Evolutionary conservation across 2,888 invertebrate genomes (phyloP), one percentile per base, ranked within the genome.

Genomic region (Neelides folsomi): DNA sequence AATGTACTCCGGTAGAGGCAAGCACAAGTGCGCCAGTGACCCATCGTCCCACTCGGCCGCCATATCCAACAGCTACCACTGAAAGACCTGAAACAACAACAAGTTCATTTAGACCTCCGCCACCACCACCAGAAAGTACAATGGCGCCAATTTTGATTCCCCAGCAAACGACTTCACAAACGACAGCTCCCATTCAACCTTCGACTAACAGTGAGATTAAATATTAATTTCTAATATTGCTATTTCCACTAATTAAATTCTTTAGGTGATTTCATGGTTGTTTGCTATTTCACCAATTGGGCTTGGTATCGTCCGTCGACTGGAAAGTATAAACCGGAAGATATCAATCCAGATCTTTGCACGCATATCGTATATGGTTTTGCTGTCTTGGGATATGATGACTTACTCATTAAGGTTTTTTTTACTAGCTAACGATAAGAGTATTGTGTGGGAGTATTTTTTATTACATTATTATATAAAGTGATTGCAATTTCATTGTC

Each of bases 321-420:
- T 36, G 90, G 87, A 40, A 85, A 85, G 67, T 92, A 83, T 66
- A 75, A 81, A 1, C 90, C 90, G 0, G 86, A 87, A 66, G 79
- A 90, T 66, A 88, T 90, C 47, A 84, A 90, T 66, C 80, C 86
- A 1, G 79, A 82, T 54, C 76, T 92, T 0, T 94, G 93, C 67
- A 92, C 93, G 0, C 93, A 94, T 68, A 80, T 94, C 49, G 81
- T 93, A 1, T 93, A 92, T 67, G 92, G 92, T 10, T 93, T 93
- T 66, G 92, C 90, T 0, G 88, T 89, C n/a, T 72, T 93, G 47
- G 86, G 89, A 65, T 80, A 80, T 60, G 83, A 85, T 12, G 81
- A 84, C 43, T 75, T 88, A 4, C 78, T 81, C 13, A 79, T 86
- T 52, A 82, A 80, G 65, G 82, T 54, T 27, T 3, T 27, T 5